Conservation (phyloP, 2,797 vertebrate species). For the Pterois miles region DNA sequence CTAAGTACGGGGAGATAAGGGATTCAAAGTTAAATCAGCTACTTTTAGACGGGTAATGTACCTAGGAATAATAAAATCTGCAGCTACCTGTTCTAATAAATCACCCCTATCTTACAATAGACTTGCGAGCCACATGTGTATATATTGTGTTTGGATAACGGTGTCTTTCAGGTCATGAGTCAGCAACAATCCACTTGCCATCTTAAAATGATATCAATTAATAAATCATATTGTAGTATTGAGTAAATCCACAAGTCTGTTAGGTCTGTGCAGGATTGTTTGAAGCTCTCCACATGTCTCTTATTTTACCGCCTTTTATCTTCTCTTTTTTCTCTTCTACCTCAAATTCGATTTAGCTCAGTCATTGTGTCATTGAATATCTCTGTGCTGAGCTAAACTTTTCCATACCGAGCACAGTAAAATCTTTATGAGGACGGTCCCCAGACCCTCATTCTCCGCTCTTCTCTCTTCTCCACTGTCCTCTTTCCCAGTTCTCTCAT, state of each 20-base stretch:
- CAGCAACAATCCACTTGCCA: background rate
- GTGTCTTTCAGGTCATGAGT: background rate
- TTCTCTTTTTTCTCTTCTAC: background rate
- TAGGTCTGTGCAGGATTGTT: background rate
- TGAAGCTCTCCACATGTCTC: background rate
- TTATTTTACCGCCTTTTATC: background rate
- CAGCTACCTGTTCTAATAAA: conserved; percentile 7
- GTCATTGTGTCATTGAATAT: conserved; percentile 9
- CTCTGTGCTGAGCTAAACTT: conserved; percentile 2
- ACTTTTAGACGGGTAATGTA: conserved; percentile 13
- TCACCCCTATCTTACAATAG: conserved; percentile 14
- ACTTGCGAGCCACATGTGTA: background rate
- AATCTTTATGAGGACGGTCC: conserved; percentile 18
- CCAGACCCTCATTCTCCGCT: background rate
- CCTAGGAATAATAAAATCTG: conserved; percentile 2
- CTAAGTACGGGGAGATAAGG: background rate
- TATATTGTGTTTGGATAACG: background rate
- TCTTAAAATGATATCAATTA: background rate
- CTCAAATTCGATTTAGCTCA: background rate
- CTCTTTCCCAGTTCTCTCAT: background rate
- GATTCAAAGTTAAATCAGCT: conserved; percentile 15
- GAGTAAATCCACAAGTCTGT: background rate
- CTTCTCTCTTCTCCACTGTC: background rate
- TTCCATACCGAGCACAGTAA: conserved; percentile 5
- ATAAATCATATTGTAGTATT: background rate